A percentile compares a stretch with the other conserved stretches of the same genome.
Evolutionary conservation across 2,113 vertebrate species (phyloP).

Genomic region (Beaufortia kweichowensis): DNA sequence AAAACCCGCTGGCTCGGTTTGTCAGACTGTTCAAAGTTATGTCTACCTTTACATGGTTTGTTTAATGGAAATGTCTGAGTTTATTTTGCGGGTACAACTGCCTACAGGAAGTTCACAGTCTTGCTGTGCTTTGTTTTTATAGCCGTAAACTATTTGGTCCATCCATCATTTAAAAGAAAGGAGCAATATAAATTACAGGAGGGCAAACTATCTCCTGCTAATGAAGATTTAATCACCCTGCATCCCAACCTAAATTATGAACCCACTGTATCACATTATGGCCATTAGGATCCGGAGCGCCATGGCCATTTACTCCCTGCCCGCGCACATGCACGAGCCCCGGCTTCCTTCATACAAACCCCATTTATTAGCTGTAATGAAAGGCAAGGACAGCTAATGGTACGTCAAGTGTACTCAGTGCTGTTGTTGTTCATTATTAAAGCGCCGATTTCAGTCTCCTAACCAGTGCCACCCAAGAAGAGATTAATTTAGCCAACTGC

Average conservation of each 20-base stretch:
- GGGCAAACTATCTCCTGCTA: constrained; percentile 47
- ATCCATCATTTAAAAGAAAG: constrained; percentile 48
- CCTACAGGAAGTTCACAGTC: background rate
- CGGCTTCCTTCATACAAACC: constrained; percentile 27
- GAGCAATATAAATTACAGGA: constrained; percentile 46
- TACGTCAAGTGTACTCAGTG: constrained; percentile 59
- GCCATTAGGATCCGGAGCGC: constrained; percentile 57
- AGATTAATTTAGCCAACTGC: constrained; percentile 45
- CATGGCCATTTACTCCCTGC: constrained; percentile 51
- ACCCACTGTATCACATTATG: constrained; percentile 56
- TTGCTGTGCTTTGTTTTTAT: constrained; percentile 14
- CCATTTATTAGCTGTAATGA: constrained; percentile 62
- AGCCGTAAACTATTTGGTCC: constrained; percentile 10
- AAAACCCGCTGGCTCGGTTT: no score
- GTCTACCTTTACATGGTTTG: background rate
- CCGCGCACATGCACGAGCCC: constrained; percentile 21
- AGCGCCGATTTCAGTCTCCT: constrained; percentile 13
- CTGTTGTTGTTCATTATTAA: constrained; percentile 62
- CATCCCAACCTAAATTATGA: constrained; percentile 61
- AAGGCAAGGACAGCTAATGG: constrained; percentile 61
- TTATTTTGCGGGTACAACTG: background rate
- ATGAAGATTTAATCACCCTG: constrained; percentile 65
- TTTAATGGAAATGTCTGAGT: background rate
- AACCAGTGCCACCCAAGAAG: constrained; percentile 40
- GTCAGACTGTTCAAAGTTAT: background rate